Base-by-base conservation (phyloP, 2,113 vertebrate species). In the Saimiri boliviensis region DNA sequence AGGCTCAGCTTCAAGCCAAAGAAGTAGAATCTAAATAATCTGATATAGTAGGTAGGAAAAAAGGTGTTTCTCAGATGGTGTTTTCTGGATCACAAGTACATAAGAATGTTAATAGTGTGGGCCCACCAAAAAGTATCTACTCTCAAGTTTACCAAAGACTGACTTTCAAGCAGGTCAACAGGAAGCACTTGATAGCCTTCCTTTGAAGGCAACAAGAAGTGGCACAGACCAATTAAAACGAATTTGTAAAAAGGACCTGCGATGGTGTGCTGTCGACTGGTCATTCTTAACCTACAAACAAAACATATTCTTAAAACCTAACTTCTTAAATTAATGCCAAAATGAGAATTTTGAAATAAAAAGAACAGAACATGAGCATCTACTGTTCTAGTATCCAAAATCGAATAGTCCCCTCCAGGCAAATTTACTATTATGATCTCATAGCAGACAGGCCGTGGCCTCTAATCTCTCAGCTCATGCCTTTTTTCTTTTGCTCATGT, bases 401-500 rank as follows among this genome's bases (percentile, higher is more conserved):
- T 81, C 0, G 3, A 94, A 91, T 20, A 6, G 1, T 40, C 35
- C 92, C 80, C 89, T 92, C 40, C 45, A 74, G 86, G 84, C 91
- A 89, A 89, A 87, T 86, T 87, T 80, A 87, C 89, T 92, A 0
- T 86, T 92, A 84, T 71, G 94, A 96, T 86, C 93, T 93, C 76
- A 73, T 52, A 92, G 90, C 70, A 95, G 95, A 93, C 92, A 93
- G 89, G 80, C 95, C 20, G 76, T 95, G 93, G 92, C 96, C 95
- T 93, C 93, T 92, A 88, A 91, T 97, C 97, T 95, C 87, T 95
- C 52, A 40, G 96, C 84, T 95, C 88, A 23, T 88, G 96, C 90
- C 96, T 96, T 95, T 97, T 90, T 77, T 90, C 93, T 82, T 95
- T 96, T 37, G 6, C 90, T 96, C 97, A 97, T 32, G 91, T 98